Base-by-base conservation (phyloP, 2,113 vertebrate genomes). In the Pica pica region DNA sequence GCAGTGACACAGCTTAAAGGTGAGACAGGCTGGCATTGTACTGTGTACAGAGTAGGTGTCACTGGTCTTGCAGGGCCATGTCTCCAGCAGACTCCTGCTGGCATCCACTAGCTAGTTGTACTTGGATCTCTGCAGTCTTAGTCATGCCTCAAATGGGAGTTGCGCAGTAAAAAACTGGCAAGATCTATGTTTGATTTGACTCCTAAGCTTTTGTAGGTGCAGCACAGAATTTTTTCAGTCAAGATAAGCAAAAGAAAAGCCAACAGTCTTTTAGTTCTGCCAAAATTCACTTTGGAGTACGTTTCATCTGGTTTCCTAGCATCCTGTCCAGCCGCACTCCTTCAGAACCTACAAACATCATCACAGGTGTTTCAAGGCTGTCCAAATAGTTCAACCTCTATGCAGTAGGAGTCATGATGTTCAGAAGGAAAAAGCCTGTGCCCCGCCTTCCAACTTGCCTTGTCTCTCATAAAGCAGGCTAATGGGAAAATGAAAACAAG, bases 41-140 rank as follows among this genome's bases (percentile, higher is more conserved):
- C 33, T 35, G 28, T 1, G 0, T 35, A 16, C 2, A 2, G 19
- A 33, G 44, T 33, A 10, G 9, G 7, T 20, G 19, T 41, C 28
- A 11, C 47, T 71, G 52, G 50, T 39, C n/a, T 71, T 52, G 9
- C 35, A 79, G 39, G 33, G 20, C 31, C 31, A 1, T 14, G 5
- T 77, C 46, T 92, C 37, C 55, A 61, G 41, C 27, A 64, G 27
- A 47, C 16, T 8, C 13, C 41, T 53, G 28, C 28, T 74, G 35
- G 55, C 77, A 55, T 77, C 42, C 9, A 24, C 24, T 74, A 22
- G 12, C 46, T 69, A 44, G 16, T 6, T 90, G 30, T 35, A 57
- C 27, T 63, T 49, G 27, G 20, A 22, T 60, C 1, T 0, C 24
- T 88, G 47, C 24, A 52, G 22, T 63, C 27, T 73, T 68, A 46